These are phyloP conservation scores for Sylvicola fuscatus DNA, from an alignment of 2,888 invertebrate species.

Conservation along the genomic window DNA sequence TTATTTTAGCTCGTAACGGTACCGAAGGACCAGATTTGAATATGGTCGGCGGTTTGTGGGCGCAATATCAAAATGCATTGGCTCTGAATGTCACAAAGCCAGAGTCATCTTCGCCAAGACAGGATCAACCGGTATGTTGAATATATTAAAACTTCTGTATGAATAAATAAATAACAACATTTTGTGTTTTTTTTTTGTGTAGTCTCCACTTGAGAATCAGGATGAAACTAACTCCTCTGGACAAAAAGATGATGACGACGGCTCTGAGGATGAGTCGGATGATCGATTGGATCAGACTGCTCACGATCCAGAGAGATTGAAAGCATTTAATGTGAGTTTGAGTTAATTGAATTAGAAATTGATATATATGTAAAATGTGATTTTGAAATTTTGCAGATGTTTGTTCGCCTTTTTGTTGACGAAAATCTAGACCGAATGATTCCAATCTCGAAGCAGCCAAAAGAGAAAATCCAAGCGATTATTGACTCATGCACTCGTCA, in stretches of 20 bases:
- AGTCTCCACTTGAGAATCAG: slow-evolving; percentile 30
- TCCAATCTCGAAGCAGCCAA: slow-evolving; percentile 93
- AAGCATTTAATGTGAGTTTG: slow-evolving; percentile 78
- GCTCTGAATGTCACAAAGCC: slow-evolving; percentile 39
- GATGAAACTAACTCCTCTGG: slow-evolving; percentile 81
- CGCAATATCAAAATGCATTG: slow-evolving; percentile 61
- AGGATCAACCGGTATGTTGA: slow-evolving; percentile 46
- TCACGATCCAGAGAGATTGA: slow-evolving; percentile 83
- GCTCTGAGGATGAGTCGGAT: slow-evolving; percentile 70
- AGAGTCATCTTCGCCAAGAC: slow-evolving; percentile 26
- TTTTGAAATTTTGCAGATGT: slow-evolving; percentile 48
- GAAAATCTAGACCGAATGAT: slow-evolving; percentile 93
- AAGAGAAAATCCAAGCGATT: slow-evolving; percentile 94
- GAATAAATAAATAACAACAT: neutral
- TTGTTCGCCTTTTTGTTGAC: slow-evolving; percentile 88
- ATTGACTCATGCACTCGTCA: slow-evolving; percentile 93
- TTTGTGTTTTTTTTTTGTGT: neutral
- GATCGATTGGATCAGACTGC: slow-evolving; percentile 75
- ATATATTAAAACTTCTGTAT: slow-evolving; percentile 20
- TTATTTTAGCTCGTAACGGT: slow-evolving; percentile 33
- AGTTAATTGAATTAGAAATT: too few relatives aligned
- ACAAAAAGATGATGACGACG: slow-evolving; percentile 69
- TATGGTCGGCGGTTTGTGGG: slow-evolving; percentile 61
- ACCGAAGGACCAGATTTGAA: slow-evolving; percentile 22
- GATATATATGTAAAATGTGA: too few relatives aligned